A percentile compares a stretch with the other conserved stretches of the same genome.
Evolutionary conservation across 2,797 vertebrate species (phyloP).

Genomic region (Acanthis flammea): DNA sequence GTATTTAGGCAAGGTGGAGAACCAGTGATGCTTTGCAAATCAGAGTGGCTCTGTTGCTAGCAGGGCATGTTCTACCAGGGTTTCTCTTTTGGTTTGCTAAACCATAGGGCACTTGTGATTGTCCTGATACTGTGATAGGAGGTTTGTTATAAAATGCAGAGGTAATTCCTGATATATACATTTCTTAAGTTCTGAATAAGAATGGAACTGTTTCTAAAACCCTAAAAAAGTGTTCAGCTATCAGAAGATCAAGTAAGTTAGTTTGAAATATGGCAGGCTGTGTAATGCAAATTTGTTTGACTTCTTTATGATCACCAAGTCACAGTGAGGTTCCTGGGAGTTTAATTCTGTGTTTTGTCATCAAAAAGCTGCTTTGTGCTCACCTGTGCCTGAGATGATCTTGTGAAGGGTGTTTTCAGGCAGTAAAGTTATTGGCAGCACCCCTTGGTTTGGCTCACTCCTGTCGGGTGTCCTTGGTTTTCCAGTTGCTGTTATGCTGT

Average conservation of each 20-base stretch:
- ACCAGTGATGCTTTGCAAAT: neutral
- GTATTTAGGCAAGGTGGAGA: neutral
- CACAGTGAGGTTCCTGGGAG: neutral
- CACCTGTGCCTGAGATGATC: neutral
- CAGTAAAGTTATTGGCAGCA: rapidly evolving
- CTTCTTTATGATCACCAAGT: neutral
- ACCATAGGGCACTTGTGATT: neutral
- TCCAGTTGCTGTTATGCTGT: neutral
- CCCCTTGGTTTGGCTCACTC: neutral
- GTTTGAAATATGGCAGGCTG: neutral
- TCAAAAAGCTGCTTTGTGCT: neutral
- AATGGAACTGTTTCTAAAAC: neutral
- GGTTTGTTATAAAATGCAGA: neutral
- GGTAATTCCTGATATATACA: neutral
- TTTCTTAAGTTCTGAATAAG: neutral
- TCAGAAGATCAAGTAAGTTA: neutral
- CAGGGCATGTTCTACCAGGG: neutral
- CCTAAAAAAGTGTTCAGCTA: neutral
- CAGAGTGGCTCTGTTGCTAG: neutral
- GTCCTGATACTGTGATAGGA: neutral
- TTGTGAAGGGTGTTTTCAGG: neutral
- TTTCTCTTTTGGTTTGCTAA: neutral
- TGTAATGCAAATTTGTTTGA: neutral
- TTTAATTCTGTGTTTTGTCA: neutral
- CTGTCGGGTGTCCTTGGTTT: neutral